phyloP scores from a whole-genome alignment of 92 coral and sea anemone genomes.

The Bergia puertoricense region DNA sequence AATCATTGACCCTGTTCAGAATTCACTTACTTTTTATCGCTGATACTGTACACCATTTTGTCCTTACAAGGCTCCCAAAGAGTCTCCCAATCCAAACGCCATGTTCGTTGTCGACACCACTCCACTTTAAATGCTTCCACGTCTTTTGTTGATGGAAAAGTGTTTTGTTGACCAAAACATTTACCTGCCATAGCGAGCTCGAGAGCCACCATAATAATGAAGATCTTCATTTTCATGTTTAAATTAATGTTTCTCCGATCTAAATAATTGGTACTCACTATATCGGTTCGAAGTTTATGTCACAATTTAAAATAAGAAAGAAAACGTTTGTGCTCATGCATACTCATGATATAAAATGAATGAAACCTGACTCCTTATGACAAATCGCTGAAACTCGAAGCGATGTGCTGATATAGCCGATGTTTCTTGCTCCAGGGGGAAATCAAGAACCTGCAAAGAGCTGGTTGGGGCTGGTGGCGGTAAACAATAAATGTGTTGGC shows the following conservation, averaged over 20 bases:
- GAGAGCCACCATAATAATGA: background rate
- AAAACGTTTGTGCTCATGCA: too few species aligned
- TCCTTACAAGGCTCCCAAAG: slow-evolving; percentile 36
- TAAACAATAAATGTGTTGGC: background rate
- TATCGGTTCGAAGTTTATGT: background rate
- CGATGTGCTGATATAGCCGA: background rate
- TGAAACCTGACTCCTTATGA: too few species aligned
- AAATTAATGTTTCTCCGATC: background rate
- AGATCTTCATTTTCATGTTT: background rate
- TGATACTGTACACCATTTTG: slow-evolving; percentile 17
- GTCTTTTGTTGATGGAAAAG: background rate
- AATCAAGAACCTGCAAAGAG: background rate
- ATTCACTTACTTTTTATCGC: background rate
- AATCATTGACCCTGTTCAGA: background rate
- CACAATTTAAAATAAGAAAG: background rate
- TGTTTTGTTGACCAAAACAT: background rate
- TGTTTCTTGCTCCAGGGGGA: background rate
- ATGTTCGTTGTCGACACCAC: slow-evolving; percentile 38
- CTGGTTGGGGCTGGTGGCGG: slow-evolving; percentile 29
- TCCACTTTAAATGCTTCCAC: background rate
- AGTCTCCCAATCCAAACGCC: slow-evolving; percentile 38
- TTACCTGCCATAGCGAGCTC: background rate
- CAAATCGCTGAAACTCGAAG: background rate
- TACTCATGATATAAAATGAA: background rate
- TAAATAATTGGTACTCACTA: too few species aligned